Evolutionary conservation across 2,888 invertebrate genomes (phyloP).

Genomic region (Sarcophaga carnaria): DNA sequence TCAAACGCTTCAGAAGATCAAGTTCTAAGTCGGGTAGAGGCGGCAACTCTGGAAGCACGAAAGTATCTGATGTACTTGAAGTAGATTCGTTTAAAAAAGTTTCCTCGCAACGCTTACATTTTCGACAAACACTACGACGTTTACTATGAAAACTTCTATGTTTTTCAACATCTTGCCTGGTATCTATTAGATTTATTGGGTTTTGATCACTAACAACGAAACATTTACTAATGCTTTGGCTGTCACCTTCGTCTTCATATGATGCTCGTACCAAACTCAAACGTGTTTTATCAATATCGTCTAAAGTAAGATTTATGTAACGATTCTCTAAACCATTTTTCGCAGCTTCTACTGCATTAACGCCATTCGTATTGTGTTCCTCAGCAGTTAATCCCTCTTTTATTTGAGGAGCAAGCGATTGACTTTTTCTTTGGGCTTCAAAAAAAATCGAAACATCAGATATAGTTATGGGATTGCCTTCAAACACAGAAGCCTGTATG

Average conservation of each 20-base stretch:
- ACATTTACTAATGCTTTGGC: neutral
- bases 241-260: slow-evolving; percentile 53
- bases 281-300: slow-evolving; percentile 70
- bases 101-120: slow-evolving; percentile 73
- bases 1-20: slow-evolving; percentile 69
- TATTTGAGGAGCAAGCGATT: neutral
- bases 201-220: neutral
- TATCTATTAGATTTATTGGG: neutral
- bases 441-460: slow-evolving; percentile 74
- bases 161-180: neutral
- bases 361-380: neutral
- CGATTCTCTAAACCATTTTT: slow-evolving; percentile 38
- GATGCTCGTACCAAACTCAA: slow-evolving; percentile 74
- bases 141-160: neutral
- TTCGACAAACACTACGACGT: slow-evolving; percentile 68
- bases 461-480: slow-evolving; percentile 75
- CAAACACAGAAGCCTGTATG: slow-evolving; percentile 44
- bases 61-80: slow-evolving; percentile 67
- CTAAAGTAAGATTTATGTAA: slow-evolving; percentile 61
- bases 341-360: neutral
- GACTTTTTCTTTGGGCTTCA: slow-evolving; percentile 40
- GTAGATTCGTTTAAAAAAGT: slow-evolving; percentile 67
- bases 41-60: slow-evolving; percentile 70
- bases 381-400: neutral
- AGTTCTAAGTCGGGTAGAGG: slow-evolving; percentile 57